Percentiles rank a stretch among this genome's conserved stretches.
phyloP scores from a whole-genome alignment of 2,888 invertebrate genomes.

The Patella depressa region DNA sequence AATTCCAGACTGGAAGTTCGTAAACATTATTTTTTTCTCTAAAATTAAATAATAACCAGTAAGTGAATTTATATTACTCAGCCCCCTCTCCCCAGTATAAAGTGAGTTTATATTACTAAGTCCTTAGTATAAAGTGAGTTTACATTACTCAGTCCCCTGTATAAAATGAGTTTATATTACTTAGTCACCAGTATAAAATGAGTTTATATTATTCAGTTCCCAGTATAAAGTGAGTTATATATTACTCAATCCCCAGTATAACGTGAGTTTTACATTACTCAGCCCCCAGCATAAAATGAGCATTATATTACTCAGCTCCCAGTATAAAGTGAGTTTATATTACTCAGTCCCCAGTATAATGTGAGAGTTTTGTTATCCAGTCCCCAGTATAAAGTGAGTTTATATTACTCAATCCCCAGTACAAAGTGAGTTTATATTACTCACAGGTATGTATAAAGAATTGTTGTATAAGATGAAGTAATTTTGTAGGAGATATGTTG shows the following conservation, averaged over 20 bases:
- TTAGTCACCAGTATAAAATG: background rate
- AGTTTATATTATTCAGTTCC: background rate
- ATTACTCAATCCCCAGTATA: background rate
- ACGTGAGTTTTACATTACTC: background rate
- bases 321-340: background rate
- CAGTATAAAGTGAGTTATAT: background rate
- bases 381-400: background rate
- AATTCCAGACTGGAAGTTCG: too few species aligned
- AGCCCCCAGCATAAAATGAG: background rate
- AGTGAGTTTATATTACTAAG: background rate
- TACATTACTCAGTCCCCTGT: background rate
- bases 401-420: too few species aligned
- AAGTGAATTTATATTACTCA: background rate
- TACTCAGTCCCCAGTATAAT: background rate
- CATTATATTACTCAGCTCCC: too few species aligned
- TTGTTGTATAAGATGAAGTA: background rate
- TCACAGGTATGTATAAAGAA: conserved; percentile 4
- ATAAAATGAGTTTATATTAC: background rate
- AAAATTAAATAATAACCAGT: too few species aligned
- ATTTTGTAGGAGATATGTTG: background rate
- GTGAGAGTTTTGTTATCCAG: background rate
- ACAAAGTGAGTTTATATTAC: background rate
- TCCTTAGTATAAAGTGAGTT: background rate
- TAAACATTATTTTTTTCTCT: too few species aligned
- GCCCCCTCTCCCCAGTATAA: background rate